Evolutionary conservation across 2,797 vertebrate species (phyloP).

Genomic region (Phalanger gymnotis): DNA sequence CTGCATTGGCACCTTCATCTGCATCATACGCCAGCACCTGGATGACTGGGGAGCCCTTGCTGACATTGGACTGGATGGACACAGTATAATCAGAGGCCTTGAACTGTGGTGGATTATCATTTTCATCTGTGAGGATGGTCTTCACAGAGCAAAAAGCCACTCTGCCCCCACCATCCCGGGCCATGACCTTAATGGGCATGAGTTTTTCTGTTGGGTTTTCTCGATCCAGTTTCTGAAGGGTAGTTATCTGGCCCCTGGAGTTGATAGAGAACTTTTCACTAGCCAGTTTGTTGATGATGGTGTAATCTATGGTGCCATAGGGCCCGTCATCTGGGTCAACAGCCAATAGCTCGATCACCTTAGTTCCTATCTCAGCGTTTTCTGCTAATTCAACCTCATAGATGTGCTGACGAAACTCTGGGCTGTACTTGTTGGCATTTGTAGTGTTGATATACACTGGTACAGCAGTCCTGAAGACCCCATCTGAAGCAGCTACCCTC

Average conservation of each 20-base stretch:
- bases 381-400: conserved; percentile 97
- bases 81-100: conserved; percentile 93
- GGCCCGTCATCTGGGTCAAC: conserved; percentile 95
- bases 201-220: conserved; percentile 96
- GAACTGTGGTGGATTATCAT: conserved; percentile 96
- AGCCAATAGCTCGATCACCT: conserved; percentile 94
- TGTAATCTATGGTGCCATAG: conserved; percentile 95
- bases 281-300: conserved; percentile 97
- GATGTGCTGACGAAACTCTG: conserved; percentile 92
- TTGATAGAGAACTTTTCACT: conserved; percentile 94
- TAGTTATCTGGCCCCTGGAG: conserved; percentile 90
- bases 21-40: conserved; percentile 96
- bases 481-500: conserved; percentile 95
- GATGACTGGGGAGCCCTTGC: conserved; percentile 94
- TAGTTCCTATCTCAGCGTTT: conserved; percentile 95
- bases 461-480: conserved; percentile 94
- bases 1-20: conserved; percentile 97
- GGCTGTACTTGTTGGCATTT: conserved; percentile 93
- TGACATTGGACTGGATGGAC: conserved; percentile 94
- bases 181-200: conserved; percentile 98
- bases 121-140: conserved; percentile 98
- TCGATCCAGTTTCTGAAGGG: conserved; percentile 92
- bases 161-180: conserved; percentile 95
- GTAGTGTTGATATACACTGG: conserved; percentile 96
- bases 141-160: conserved; percentile 97